Conservation (phyloP, 2,888 invertebrate genomes). For the Athalia rosae region DNA sequence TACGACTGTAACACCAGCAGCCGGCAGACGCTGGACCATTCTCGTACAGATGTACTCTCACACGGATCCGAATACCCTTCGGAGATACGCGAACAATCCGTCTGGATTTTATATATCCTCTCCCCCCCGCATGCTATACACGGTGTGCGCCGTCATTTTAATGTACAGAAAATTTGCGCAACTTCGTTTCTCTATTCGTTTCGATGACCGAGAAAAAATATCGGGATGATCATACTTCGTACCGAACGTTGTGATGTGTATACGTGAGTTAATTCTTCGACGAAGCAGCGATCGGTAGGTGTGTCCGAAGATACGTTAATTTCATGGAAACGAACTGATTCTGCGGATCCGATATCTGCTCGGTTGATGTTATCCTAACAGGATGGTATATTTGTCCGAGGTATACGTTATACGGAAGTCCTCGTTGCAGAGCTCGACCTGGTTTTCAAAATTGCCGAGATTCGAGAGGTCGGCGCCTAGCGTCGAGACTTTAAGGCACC, state of each 20-base stretch:
- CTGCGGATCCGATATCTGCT: too few species aligned
- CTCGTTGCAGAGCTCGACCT: constrained; percentile 32
- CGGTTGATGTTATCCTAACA: too few species aligned
- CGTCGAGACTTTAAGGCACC: constrained; percentile 31
- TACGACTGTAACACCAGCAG: background rate
- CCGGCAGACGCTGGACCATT: background rate
- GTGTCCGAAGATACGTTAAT: too few species aligned
- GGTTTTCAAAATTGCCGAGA: constrained; percentile 25
- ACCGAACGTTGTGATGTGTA: too few species aligned
- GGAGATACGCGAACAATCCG: background rate
- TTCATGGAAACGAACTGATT: too few species aligned
- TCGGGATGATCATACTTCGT: too few species aligned
- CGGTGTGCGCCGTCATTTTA: too few species aligned
- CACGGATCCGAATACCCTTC: constrained; percentile 2
- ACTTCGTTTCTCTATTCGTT: too few species aligned
- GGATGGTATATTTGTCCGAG: background rate
- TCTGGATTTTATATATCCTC: background rate
- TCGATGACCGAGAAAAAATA: too few species aligned
- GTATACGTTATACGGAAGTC: background rate
- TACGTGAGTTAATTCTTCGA: too few species aligned
- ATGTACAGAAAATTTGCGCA: too few species aligned
- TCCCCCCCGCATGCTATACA: background rate
- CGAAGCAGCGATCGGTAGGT: too few species aligned
- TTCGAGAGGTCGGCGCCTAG: constrained; percentile 27
- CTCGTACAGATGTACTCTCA: background rate